Evolutionary conservation across 2,113 vertebrate species (phyloP), one percentile per base, ranked within the genome.

Genomic region (Leiothrix lutea): DNA sequence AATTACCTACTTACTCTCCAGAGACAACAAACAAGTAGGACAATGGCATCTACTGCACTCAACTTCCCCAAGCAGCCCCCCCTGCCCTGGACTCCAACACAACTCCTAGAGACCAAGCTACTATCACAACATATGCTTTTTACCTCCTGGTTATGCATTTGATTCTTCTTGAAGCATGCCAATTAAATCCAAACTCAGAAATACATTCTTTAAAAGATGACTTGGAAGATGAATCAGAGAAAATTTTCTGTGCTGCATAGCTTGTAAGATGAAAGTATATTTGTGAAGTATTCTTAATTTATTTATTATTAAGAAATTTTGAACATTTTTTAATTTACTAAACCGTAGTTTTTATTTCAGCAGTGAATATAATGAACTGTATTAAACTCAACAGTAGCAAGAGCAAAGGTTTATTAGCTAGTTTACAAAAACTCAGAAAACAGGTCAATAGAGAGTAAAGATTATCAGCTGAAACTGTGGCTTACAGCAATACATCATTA

Each of bases 391-490:
- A 77, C n/a, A 92, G 80, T 47, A 93, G 60, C 56, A 88, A 88
- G 44, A 92, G 64, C 72, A 93, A 78, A 92, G 64, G 67, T 96
- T 90, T 93, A 93, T 94, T 96, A 95, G 79, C 47, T 92, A 67
- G 82, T 90, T 90, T 95, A 92, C 75, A 94, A 96, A 96, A 92
- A 86, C 67, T 86, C 90, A 84, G 88, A 86, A 86, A 94, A 83
- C 60, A 84, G 85, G 92, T 93, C 94, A 97, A 88, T 93, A 94
- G 92, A 93, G 82, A 93, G 40, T 58, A 61, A 62, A 74, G 64
- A 86, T 86, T 78, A 69, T 88, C 88, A 92, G 72, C 82, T 95
- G 85, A 93, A 95, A 96, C 71, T 83, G 80, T 94, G 94, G 93
- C 74, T 88, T 95, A 90, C 44, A 90, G 88, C 80, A 90, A 92